Evolutionary conservation across 2,888 invertebrate species (phyloP), one percentile per base, ranked within the genome.

Genomic region (Erebia palarica): DNA sequence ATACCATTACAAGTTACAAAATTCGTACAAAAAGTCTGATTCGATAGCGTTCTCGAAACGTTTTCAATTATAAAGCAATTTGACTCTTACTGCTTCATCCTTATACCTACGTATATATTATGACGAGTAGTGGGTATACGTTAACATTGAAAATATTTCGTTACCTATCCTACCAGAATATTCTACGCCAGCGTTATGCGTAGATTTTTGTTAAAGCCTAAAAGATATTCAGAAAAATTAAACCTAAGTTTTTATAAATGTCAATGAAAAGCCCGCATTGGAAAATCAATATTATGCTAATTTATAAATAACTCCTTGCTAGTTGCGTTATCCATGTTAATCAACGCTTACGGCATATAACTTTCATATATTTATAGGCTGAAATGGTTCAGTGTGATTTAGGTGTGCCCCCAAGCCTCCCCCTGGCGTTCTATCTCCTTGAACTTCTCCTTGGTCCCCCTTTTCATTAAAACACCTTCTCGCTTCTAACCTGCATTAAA

Each of bases 321-420:
- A 36, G 36, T 7, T 36, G 36, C 36, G 36, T 57, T 42, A 42
- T 21, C 58, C 27, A 47, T 59, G 57, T 58, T 67, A 59, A 59
- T 67, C 49, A 49, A 67, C 49, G 58, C 27, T 9, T n/a, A 11
- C 18, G 36, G 36, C 18, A 18, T 55, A 21, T 53, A 42, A 18
- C 57, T 21, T 78, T 78, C 65, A 75, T 75, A 69, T 75, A 78
- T 79, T 81, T 78, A 75, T 75, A 75, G 57, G 36, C 59, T 67
- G 21, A 75, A 55, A 58, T 57, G 11, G 47, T 67, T 44, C 44
- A 47, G n/a, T 10, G 11, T 53, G 49, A 49, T 72, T 55, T 70
- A 73, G 65, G 68, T 59, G 73, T 68, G 72, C 70, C 66, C 68
- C 69, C 55, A 27, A 65, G 63, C 16, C 70, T 69, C 75, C 75